phyloP scores from a whole-genome alignment of 1,140 invertebrate genomes.

The Campoletis sonorensis region DNA sequence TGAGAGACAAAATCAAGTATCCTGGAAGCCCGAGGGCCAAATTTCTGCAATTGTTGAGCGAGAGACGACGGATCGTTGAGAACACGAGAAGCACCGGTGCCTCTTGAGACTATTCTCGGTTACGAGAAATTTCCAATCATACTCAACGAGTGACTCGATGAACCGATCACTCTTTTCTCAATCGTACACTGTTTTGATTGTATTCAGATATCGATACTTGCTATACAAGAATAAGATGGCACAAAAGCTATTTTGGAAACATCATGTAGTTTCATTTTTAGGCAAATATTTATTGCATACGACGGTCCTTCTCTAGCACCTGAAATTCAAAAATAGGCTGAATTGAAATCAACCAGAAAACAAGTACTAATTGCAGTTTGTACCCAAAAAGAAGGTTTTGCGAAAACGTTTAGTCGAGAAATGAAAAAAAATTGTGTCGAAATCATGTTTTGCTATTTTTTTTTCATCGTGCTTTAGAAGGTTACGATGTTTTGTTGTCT shows the following conservation, averaged over 20 bases:
- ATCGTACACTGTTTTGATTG: conserved; percentile 1
- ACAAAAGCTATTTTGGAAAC: not conserved
- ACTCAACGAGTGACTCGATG: conserved; percentile 32
- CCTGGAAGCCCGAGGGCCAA: conserved; percentile 64
- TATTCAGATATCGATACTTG: not conserved
- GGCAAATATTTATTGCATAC: not conserved
- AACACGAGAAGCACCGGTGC: conserved; percentile 58
- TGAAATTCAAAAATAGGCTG: not conserved
- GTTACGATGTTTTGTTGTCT: not conserved
- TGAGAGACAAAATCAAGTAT: conserved; percentile 60
- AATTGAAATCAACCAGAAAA: too few relatives aligned
- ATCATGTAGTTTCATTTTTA: not conserved
- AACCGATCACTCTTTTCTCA: conserved; percentile 16
- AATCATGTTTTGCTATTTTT: not conserved
- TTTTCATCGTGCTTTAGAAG: too few relatives aligned
- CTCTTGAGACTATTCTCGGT: conserved; percentile 50
- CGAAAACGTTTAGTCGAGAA: too few relatives aligned
- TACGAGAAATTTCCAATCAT: not conserved
- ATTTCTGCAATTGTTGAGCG: conserved; percentile 66
- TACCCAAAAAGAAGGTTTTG: too few relatives aligned
- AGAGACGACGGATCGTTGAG: conserved; percentile 67
- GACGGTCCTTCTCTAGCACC: not conserved
- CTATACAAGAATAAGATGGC: not conserved
- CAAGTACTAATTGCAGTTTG: too few relatives aligned
- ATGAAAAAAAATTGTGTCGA: not conserved